Percentiles rank a stretch among this genome's conserved stretches.
Conservation (phyloP, 2,888 invertebrate genomes). For the Euplagia quadripunctaria region DNA sequence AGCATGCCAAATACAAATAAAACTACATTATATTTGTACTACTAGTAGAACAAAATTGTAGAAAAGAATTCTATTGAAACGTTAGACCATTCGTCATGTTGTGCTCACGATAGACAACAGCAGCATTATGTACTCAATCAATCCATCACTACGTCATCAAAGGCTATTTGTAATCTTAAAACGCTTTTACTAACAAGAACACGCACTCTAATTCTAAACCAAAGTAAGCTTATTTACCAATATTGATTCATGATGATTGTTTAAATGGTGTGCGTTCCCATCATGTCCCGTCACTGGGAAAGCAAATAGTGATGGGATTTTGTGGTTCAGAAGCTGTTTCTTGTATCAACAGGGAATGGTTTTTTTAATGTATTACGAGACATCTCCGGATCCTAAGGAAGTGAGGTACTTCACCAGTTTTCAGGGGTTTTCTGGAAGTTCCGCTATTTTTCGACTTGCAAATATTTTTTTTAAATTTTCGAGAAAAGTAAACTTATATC, state of each 20-base stretch:
- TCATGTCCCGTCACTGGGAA: constrained; percentile 13
- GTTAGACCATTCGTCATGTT: not conserved
- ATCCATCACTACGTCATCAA: not conserved
- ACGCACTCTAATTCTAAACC: constrained; percentile 10
- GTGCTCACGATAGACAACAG: not conserved
- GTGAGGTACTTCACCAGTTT: not conserved
- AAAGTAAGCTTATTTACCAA: constrained; percentile 5
- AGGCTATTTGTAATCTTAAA: constrained; percentile 5
- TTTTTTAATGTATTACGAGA: not conserved
- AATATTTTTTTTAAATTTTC: too few species aligned
- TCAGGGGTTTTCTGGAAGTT: not conserved
- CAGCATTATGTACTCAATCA: not conserved
- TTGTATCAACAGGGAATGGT: not conserved
- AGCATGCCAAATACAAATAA: too few species aligned
- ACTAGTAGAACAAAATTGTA: too few species aligned
- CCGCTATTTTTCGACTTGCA: too few species aligned
- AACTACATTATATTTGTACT: too few species aligned
- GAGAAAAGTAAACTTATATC: too few species aligned
- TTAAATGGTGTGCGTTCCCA: constrained; percentile 19
- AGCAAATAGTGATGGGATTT: constrained; percentile 33
- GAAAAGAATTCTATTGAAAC: too few species aligned
- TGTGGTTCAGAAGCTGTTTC: constrained; percentile 24
- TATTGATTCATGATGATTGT: constrained; percentile 15
- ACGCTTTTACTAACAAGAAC: constrained; percentile 9
- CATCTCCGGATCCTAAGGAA: not conserved